phyloP scores from a whole-genome alignment of 2,888 invertebrate genomes.

The Chouioia cunea region DNA sequence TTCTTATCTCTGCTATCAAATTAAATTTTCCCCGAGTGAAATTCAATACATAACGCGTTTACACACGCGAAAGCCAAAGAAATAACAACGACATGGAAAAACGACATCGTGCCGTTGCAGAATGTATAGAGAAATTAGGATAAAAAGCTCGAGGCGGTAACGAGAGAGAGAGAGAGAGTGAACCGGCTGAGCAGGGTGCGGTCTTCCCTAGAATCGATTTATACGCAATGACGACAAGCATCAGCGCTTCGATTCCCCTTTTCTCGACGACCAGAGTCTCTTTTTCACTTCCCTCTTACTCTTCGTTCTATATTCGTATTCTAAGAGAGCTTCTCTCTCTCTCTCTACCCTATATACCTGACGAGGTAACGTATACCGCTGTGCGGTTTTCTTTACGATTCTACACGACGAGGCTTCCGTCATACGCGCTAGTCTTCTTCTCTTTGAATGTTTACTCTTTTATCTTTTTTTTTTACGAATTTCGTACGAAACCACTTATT shows the following conservation, averaged over 20 bases:
- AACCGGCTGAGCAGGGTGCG: slow-evolving; percentile 39
- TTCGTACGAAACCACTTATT: too few relatives aligned
- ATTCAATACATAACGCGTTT: too few relatives aligned
- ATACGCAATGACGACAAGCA: background rate
- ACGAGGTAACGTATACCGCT: too few relatives aligned
- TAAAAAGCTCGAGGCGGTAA: slow-evolving; percentile 8
- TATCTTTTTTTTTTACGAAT: too few relatives aligned
- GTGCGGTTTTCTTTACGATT: slow-evolving; percentile 3
- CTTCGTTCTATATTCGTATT: slow-evolving; percentile 8
- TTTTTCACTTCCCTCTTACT: too few relatives aligned
- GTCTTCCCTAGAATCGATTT: slow-evolving; percentile 45
- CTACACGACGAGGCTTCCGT: too few relatives aligned
- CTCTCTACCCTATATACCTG: background rate
- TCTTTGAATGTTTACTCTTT: too few relatives aligned
- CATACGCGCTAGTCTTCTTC: too few relatives aligned
- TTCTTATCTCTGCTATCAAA: too few relatives aligned
- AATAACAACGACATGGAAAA: background rate
- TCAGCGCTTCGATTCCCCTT: background rate
- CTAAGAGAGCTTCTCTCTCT: slow-evolving; percentile 3
- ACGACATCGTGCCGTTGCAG: too few relatives aligned
- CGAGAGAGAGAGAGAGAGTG: slow-evolving; percentile 5
- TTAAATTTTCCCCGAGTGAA: too few relatives aligned
- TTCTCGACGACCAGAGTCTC: background rate
- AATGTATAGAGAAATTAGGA: slow-evolving; percentile 9
- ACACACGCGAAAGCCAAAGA: background rate